Base-by-base conservation (phyloP, 1,140 invertebrate genomes). In the Streblospio benedicti region DNA sequence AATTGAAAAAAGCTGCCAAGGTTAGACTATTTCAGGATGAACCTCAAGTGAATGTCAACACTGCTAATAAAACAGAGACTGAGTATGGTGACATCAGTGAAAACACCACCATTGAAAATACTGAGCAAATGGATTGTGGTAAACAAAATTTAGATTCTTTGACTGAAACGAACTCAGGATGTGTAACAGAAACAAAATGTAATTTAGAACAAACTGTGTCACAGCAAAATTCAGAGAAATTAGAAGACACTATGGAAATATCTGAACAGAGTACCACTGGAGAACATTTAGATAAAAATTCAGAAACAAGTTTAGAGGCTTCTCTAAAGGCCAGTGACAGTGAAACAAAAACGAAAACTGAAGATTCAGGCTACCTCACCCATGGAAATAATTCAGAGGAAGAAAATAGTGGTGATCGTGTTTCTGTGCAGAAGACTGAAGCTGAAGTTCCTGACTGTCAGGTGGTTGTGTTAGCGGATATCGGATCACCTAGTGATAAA, bases 371-470 rank as follows among this genome's bases (percentile, higher is more conserved):
- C 9, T 52, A 52, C 31, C 28, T 52, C 50, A 52, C 23, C n/a
- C n/a, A n/a, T 52, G 20, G 18, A n/a, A 25, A 25, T 1, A 31
- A 25, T 4, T 52, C 50, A 9, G 50, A 52, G 50, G 50, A 52
- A 52, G 50, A 52, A 52, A 52, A 52, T 31, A 52, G 50, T 52
- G 50, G 25, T 30, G 50, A 52, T 31, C 25, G 31, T 25, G 35
- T 38, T 38, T 38, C 35, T 9, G 35, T 38, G 9, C 35, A 38
- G n/a, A 38, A 38, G 9, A n/a, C 9, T n/a, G 35, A 9, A 38
- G n/a, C 35, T 9, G 35, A 38, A 38, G 9, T 9, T 38, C n/a
- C 35, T 38, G 35, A 9, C n/a, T 38, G 35, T 38, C 35, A n/a
- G 35, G n/a, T 9, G 35, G n/a, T 38, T 9, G n/a, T 9, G 9